Evolutionary conservation across 2,888 invertebrate species (phyloP), one percentile per base, ranked within the genome.

Genomic region (Drosophila gaucha): DNA sequence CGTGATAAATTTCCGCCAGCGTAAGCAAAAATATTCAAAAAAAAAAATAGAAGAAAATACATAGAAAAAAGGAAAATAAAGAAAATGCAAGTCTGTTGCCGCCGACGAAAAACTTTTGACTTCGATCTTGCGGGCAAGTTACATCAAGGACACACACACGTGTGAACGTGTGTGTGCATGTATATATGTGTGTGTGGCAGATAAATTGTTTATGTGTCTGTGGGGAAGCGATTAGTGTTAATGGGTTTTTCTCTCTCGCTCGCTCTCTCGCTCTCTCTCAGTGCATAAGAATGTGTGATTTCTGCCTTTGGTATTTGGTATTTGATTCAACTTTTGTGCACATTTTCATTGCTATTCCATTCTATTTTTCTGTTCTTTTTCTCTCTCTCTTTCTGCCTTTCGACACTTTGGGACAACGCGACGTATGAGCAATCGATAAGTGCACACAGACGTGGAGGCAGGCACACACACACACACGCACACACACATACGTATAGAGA

Each of bases 201-300:
- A 88, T 87, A 87, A 87, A 88, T 88, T 88, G 89, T 87, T 87
- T 87, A 88, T 89, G 89, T 88, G 87, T 87, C 87, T 89, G 87
- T 82, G 73, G 87, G 87, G 87, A 89, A 89, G 86, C 89, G 89
- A 89, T 87, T 87, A 87, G 89, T 87, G 87, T 87, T 88, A 87
- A 87, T 89, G 87, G 85, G 78, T 86, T 87, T 74, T 71, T 49
- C 58, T 74, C 64, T 56, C 44, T 39, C 31, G 2, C 22, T 9
- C 47, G 2, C 31, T 5, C 31, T 20, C 20, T 3, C n/a, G 12
- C 26, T 16, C 43, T 26, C 44, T 28, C 28, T n/a, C 14, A 6
- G 20, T 18, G 35, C 71, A 76, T 77, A 67, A 74, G 74, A 85
- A 83, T 85, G 83, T 84, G 76, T 84, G 83, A 82, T 82, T 84